These are phyloP conservation scores for Lasiurus cinereus DNA, from an alignment of 2,113 vertebrate species.

Conservation along the genomic window DNA sequence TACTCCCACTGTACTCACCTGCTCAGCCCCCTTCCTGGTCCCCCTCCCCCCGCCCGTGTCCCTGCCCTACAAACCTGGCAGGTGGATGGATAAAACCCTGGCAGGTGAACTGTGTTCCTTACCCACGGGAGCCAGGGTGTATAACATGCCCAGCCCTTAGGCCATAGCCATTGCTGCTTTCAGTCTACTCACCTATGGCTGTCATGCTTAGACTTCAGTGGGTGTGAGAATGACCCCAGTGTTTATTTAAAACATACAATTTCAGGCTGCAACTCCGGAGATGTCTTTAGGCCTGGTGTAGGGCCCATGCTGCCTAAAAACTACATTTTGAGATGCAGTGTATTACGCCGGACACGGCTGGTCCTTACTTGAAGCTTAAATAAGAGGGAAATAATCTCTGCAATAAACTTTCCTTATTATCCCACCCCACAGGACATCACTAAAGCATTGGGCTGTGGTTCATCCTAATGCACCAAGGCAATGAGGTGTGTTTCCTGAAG, in stretches of 20 bases:
- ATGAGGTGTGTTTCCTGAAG: not conserved
- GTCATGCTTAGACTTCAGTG: not conserved
- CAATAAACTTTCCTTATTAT: not conserved
- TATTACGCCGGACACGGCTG: not conserved
- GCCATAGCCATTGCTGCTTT: not conserved
- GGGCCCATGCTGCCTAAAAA: not conserved
- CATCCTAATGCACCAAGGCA: not conserved
- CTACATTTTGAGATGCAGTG: not conserved
- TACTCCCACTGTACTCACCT: not conserved
- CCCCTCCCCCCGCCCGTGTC: no score
- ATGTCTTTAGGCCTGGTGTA: not conserved
- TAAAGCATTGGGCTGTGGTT: not conserved
- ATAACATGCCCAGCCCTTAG: fast-evolving
- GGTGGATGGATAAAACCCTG: not conserved
- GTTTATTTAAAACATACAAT: not conserved
- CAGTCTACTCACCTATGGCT: not conserved
- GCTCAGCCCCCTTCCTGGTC: no score
- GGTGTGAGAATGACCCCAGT: not conserved
- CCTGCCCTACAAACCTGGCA: not conserved
- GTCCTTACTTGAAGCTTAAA: not conserved
- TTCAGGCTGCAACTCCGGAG: not conserved
- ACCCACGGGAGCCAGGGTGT: not conserved
- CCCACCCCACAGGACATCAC: not conserved
- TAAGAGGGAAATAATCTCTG: not conserved
- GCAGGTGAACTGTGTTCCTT: not conserved